phyloP scores from a whole-genome alignment of 2,113 vertebrate species.

The Sterna hirundo region DNA sequence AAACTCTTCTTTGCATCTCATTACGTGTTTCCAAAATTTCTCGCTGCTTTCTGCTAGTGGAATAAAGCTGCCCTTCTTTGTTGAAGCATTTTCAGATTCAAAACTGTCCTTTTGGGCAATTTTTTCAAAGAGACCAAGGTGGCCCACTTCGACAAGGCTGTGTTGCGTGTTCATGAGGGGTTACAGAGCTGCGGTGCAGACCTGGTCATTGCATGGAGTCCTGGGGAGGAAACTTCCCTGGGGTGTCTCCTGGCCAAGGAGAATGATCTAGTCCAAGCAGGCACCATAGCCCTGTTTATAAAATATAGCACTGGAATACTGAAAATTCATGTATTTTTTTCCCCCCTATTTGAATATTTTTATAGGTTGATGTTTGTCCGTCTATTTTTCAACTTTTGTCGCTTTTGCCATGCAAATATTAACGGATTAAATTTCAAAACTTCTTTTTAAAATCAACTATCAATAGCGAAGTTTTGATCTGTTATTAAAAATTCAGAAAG shows the following conservation, averaged over 20 bases:
- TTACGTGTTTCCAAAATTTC: not conserved
- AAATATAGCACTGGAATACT: not conserved
- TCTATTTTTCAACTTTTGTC: not conserved
- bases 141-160: not conserved
- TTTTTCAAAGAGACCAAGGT: not conserved
- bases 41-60: not conserved
- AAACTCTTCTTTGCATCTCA: not conserved
- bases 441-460: not conserved
- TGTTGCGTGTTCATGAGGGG: not conserved
- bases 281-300: not conserved
- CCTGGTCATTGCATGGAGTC: not conserved
- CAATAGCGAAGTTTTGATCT: not conserved
- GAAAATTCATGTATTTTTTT: not conserved
- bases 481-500: not conserved
- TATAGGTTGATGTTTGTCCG: fast-evolving
- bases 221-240: not conserved
- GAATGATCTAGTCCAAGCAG: not conserved
- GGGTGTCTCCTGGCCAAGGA: not conserved
- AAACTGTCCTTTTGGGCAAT: not conserved
- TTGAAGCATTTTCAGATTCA: not conserved
- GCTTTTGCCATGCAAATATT: not conserved
- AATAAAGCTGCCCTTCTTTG: not conserved
- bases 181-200: not conserved
- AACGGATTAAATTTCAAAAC: not conserved
- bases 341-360: not conserved